A percentile compares a stretch with the other conserved stretches of the same genome.
phyloP scores from a whole-genome alignment of 2,113 vertebrate genomes.

The Gymnorhina tibicen region DNA sequence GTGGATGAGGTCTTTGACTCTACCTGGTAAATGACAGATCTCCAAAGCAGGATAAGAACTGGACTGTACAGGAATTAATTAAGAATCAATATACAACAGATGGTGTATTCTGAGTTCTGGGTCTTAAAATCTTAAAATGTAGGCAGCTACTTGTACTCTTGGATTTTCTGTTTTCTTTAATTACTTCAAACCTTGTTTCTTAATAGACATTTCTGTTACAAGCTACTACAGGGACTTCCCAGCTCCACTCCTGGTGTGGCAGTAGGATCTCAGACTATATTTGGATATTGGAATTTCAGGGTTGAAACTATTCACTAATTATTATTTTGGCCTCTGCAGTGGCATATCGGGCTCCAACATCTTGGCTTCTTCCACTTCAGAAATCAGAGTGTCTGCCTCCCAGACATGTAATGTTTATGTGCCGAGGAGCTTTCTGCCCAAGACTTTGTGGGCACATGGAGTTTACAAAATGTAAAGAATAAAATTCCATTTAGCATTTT shows the following conservation, averaged over 20 bases:
- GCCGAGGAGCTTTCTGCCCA: background rate
- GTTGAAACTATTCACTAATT: background rate
- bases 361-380: background rate
- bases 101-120: background rate
- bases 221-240: background rate
- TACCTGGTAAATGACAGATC: background rate
- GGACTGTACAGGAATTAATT: background rate
- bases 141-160: background rate
- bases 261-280: background rate
- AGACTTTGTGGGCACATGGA: background rate
- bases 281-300: background rate
- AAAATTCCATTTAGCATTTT: background rate
- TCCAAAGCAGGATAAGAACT: background rate
- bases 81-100: background rate
- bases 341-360: background rate
- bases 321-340: background rate
- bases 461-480: background rate
- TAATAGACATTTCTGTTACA: background rate
- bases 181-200: background rate
- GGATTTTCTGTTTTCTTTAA: background rate
- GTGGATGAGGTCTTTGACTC: background rate
- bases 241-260: background rate
- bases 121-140: background rate
- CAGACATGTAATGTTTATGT: background rate
- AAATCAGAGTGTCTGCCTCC: background rate